Conservation (phyloP, 2,113 vertebrate genomes). For the Azemiops feae region DNA sequence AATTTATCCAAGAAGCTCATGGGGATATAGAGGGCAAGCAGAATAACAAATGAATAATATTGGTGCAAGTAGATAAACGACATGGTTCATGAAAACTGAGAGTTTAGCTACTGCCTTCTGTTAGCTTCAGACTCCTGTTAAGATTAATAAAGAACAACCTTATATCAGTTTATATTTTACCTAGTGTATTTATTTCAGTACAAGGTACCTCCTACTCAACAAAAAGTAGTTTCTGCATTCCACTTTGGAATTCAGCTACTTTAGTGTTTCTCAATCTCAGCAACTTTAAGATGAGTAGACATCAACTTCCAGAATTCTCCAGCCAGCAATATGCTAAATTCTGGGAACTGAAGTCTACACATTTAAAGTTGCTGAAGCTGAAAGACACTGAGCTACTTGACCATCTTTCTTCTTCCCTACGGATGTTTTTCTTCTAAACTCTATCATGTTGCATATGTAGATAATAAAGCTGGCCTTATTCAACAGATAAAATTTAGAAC, state of each 20-base stretch:
- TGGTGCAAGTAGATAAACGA: not conserved
- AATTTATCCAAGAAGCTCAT: not conserved
- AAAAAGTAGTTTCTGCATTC: not conserved
- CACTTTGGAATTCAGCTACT: not conserved
- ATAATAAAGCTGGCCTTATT: constrained; percentile 4
- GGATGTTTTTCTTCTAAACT: not conserved
- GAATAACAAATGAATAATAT: not conserved
- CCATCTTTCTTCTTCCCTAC: not conserved
- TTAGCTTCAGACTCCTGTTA: not conserved
- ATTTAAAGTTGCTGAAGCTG: not conserved
- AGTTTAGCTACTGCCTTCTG: not conserved
- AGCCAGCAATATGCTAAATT: not conserved
- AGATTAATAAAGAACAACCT: not conserved
- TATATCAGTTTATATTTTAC: not conserved
- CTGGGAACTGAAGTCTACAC: not conserved
- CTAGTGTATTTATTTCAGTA: not conserved
- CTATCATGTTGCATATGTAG: not conserved
- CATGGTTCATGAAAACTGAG: not conserved
- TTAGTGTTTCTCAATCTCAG: not conserved
- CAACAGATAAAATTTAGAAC: not conserved
- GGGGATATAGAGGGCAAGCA: not conserved
- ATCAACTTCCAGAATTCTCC: not conserved
- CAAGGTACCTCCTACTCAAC: not conserved
- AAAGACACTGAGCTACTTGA: not conserved
- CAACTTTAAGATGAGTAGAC: not conserved